Evolutionary conservation across 2,888 invertebrate species (phyloP), one percentile per base, ranked within the genome.

Genomic region (Platynereis dumerilii): DNA sequence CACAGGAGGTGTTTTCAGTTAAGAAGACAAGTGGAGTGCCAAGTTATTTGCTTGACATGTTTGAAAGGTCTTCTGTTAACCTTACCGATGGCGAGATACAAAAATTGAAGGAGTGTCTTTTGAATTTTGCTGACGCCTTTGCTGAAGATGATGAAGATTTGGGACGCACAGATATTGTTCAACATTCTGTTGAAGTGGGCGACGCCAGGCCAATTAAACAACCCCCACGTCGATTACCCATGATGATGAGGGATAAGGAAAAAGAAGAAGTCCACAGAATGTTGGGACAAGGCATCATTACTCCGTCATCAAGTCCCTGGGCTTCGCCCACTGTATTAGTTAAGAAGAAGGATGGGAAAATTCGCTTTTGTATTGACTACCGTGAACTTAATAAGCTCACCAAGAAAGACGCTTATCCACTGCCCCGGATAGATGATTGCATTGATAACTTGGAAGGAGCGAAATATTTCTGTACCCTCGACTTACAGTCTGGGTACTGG

Each of bases 341-440:
- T 22, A 24, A 27, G 27, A 60, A 67, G 22, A 34, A 55, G 26
- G 58, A 63, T 59, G 63, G 63, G 20, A 22, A 28, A 3, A 20
- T 42, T n/a, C 54, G 63, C 17, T 63, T 60, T 34, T 58, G 57
- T n/a, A 44, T 63, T 1, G 58, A 63, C 26, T 63, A 63, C 27
- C 20, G 63, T n/a, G 28, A 60, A 22, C 34, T 61, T 2, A 61
- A 61, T 28, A 20, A 60, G 15, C 5, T 20, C 0, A 64, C 27
- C 5, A 20, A 27, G 44, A 48, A 26, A 53, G 34, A 52, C 39
- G 53, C 24, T 10, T 53, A 64, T 20, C 52, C 52, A 22, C 26
- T 29, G 42, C 52, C 44, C 17, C 58, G 58, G 3, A 58, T 44
- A 17, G 60, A 59, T 26, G 45, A 44, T 12, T 44, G 39, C 26